Conservation (phyloP, 2,888 invertebrate genomes). For the Campopleginae sp. region DNA sequence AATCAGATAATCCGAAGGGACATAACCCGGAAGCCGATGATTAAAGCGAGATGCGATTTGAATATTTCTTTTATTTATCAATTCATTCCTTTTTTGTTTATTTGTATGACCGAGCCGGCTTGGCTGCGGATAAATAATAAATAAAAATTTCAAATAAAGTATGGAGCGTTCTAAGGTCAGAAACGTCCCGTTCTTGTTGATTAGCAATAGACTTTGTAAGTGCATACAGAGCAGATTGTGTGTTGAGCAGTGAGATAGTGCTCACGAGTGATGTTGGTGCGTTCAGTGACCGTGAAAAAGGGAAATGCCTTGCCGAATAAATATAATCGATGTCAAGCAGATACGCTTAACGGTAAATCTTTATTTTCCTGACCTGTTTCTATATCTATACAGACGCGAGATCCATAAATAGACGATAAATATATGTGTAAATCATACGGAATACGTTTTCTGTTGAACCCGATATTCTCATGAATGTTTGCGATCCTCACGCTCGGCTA, state of each 20-base stretch:
- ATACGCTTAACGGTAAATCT: slow-evolving; percentile 56
- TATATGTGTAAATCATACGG: slow-evolving; percentile 33
- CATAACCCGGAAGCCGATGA: slow-evolving; percentile 65
- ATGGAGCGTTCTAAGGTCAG: slow-evolving; percentile 35
- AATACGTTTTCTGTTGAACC: slow-evolving; percentile 23
- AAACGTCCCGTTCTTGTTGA: slow-evolving; percentile 58
- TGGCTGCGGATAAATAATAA: slow-evolving; percentile 14
- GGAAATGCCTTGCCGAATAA: slow-evolving; percentile 52
- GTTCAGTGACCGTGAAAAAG: slow-evolving; percentile 62
- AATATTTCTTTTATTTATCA: slow-evolving; percentile 25
- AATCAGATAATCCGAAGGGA: slow-evolving; percentile 62
- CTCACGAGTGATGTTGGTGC: slow-evolving; percentile 24
- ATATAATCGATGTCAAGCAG: slow-evolving; percentile 56
- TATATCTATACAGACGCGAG: neutral
- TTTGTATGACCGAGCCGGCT: neutral
- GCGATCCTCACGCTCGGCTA: slow-evolving; percentile 42
- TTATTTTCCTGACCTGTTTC: slow-evolving; percentile 21
- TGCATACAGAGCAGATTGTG: slow-evolving; percentile 13
- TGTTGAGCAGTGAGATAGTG: slow-evolving; percentile 39
- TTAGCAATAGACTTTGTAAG: slow-evolving; percentile 38
- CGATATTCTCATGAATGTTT: slow-evolving; percentile 48
- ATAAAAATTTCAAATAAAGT: slow-evolving; percentile 50
- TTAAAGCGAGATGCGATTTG: slow-evolving; percentile 57
- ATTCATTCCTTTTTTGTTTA: neutral
- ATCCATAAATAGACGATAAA: slow-evolving; percentile 28